Evolutionary conservation across 2,888 invertebrate species (phyloP).

Genomic region (Meganola albula): DNA sequence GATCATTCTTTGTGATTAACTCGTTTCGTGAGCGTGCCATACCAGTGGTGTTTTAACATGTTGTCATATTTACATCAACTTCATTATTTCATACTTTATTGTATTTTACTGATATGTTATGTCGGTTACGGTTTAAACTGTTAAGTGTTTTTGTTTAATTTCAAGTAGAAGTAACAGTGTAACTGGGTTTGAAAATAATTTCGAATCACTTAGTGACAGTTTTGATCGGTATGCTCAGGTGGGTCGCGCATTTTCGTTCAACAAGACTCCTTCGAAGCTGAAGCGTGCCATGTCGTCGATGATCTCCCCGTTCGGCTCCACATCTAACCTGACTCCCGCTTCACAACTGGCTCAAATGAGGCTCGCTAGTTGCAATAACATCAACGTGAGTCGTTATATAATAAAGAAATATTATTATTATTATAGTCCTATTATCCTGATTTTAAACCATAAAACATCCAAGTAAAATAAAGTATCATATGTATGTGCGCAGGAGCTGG

Average conservation of each 20-base stretch:
- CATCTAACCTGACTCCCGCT: slow-evolving; percentile 88
- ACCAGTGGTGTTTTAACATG: slow-evolving; percentile 38
- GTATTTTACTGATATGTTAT: slow-evolving; percentile 14
- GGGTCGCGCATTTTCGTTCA: slow-evolving; percentile 95
- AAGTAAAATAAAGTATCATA: neutral
- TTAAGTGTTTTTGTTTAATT: neutral
- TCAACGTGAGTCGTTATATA: slow-evolving; percentile 89
- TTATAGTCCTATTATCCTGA: too few relatives aligned
- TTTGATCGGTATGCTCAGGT: slow-evolving; percentile 69
- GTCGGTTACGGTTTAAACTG: slow-evolving; percentile 18
- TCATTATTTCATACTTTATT: slow-evolving; percentile 20
- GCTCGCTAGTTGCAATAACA: slow-evolving; percentile 90
- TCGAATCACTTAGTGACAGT: slow-evolving; percentile 5
- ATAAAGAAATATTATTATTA: too few relatives aligned
- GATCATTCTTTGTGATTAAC: slow-evolving; percentile 55
- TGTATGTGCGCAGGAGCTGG: slow-evolving; percentile 81
- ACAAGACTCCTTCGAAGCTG: slow-evolving; percentile 95
- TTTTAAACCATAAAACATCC: slow-evolving; percentile 1
- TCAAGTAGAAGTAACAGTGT: neutral
- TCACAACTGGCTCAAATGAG: slow-evolving; percentile 91
- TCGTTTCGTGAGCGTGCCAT: slow-evolving; percentile 63
- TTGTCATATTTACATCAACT: slow-evolving; percentile 29
- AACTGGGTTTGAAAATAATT: too few relatives aligned
- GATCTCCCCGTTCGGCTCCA: slow-evolving; percentile 94
- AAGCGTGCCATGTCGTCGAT: slow-evolving; percentile 96